Evolutionary conservation across 2,797 vertebrate species (phyloP).

Genomic region (Macroramphosus scolopax): DNA sequence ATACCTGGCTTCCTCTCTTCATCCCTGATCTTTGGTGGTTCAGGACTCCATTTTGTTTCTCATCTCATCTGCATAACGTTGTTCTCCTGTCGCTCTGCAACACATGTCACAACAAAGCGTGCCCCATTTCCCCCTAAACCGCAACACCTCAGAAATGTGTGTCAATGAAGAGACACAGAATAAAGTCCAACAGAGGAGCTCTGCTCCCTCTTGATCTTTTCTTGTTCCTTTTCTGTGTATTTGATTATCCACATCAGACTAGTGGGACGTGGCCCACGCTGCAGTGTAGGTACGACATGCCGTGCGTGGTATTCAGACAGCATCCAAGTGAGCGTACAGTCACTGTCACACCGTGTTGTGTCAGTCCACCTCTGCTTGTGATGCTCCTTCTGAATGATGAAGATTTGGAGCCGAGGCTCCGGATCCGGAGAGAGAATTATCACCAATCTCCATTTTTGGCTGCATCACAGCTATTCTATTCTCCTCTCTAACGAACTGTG

Average conservation of each 20-base stretch:
- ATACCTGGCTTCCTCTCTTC: background rate
- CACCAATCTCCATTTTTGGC: background rate
- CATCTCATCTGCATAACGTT: slow-evolving; percentile 29
- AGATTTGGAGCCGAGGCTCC: too few relatives aligned
- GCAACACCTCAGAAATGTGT: background rate
- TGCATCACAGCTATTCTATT: too few relatives aligned
- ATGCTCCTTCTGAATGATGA: slow-evolving; percentile 14
- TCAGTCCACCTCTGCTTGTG: slow-evolving; percentile 2
- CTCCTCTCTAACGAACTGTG: too few relatives aligned
- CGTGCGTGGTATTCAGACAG: slow-evolving; percentile 20
- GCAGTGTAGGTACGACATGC: slow-evolving; percentile 11
- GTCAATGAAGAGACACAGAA: too few relatives aligned
- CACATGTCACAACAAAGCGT: slow-evolving; percentile 19
- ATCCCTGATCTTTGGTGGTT: slow-evolving; percentile 11
- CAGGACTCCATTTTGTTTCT: slow-evolving; percentile 57
- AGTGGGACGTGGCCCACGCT: too few relatives aligned
- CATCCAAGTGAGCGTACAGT: slow-evolving; percentile 10
- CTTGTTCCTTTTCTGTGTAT: too few relatives aligned
- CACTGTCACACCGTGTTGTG: slow-evolving; percentile 16
- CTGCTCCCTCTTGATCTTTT: too few relatives aligned
- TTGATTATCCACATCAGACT: background rate
- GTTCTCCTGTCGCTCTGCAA: slow-evolving; percentile 25
- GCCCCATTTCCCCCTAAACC: slow-evolving; percentile 39
- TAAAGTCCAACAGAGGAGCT: too few relatives aligned
- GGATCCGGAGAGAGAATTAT: background rate